Base-by-base conservation (phyloP, 2,888 invertebrate species). In the Elysia crispata region DNA sequence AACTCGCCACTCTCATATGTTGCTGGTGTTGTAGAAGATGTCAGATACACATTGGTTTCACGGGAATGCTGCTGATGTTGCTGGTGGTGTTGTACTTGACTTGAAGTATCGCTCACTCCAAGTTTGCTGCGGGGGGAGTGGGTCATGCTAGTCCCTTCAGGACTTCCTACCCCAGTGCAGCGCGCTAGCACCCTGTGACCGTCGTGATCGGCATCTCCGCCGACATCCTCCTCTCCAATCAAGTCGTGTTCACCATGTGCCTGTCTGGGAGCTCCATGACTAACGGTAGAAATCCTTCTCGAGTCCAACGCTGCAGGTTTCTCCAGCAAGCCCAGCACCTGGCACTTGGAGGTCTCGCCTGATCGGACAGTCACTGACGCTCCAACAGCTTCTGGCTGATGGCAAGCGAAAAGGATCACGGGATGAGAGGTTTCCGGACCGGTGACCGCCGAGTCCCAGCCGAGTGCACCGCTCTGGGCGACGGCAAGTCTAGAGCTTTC, bases 11-110 rank as follows among this genome's bases (percentile, higher is more conserved):
- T 28, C 28, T 13, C 18, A 49, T 11, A 62, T 18, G 28, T 25
- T 1, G 1, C 23, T 28, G 18, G 11, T 25, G 67, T 74, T 33
- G n/a, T 57, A 20, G 72, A 30, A 30, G 30, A 13, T 18, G 66
- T 28, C 76, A 75, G 33, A 25, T 25, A 64, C 70, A 69, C 11
- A 3, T 64, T 28, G n/a, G 49, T 30, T 1, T 41, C 25, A 15
- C 57, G 64, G 31, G 23, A 30, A 25, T 13, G 75, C 31, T 76
- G 69, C 28, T 62, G 23, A 57, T 66, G 79, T 25, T 79, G 76
- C 15, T 60, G 81, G 6, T 70, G 77, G 33, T 76, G 66, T 11
- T 64, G 64, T 8, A 15, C 25, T 20, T 76, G 76, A 70, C 20
- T 25, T 64, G 67, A 60, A 41, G 41, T 41, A 3, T 41, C 41